Conservation (phyloP, 2,797 vertebrate genomes). For the Microctenopoma stevenorrisi region DNA sequence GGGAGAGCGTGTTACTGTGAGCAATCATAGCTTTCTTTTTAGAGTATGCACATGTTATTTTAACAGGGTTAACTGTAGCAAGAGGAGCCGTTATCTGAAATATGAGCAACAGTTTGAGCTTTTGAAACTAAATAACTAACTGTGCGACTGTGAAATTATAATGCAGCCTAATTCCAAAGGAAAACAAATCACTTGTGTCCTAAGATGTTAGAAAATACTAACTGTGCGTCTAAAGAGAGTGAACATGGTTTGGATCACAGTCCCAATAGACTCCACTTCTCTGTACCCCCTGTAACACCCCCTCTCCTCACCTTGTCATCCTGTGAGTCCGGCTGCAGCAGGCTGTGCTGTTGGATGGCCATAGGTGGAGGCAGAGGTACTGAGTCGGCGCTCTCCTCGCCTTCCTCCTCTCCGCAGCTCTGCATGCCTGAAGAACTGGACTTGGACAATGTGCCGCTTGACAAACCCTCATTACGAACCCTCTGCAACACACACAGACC, state of each 20-base stretch:
- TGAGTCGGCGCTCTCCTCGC: constrained; percentile 94
- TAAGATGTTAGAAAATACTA: background rate
- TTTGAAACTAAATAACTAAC: no score
- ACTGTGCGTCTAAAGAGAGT: background rate
- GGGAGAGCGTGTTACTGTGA: no score
- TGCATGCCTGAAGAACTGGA: constrained; percentile 99
- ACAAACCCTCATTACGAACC: constrained; percentile 95
- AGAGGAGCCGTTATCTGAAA: no score
- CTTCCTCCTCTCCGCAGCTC: constrained; percentile 98
- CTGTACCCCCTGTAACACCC: background rate
- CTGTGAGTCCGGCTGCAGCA: constrained; percentile 95
- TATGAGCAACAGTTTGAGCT: no score
- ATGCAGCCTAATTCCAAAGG: no score
- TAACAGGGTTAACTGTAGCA: background rate
- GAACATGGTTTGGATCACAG: background rate
- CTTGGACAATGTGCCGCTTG: constrained; percentile 97
- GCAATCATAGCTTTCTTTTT: no score
- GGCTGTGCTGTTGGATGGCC: constrained; percentile 99
- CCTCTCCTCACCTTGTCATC: constrained; percentile 93
- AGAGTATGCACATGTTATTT: no score
- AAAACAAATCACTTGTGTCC: background rate
- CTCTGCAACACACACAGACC: constrained; percentile 80
- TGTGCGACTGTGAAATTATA: no score
- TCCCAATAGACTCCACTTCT: background rate
- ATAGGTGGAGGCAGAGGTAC: constrained; percentile 97